A percentile compares a stretch with the other conserved stretches of the same genome.
Conservation (phyloP, 2,888 invertebrate species). For the Drosophila aldrichi region DNA sequence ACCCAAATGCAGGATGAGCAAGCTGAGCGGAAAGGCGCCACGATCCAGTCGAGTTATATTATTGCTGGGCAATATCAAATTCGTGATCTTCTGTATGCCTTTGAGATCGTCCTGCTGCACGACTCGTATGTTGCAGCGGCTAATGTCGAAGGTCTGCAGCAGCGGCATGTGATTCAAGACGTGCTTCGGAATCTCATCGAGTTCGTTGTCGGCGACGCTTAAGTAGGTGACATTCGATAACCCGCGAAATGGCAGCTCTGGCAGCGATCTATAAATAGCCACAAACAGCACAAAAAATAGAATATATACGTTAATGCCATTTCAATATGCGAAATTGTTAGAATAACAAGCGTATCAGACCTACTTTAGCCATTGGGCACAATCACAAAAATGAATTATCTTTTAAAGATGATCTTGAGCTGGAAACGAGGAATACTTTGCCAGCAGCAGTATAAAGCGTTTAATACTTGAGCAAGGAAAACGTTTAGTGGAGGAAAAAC, state of each 20-base stretch:
- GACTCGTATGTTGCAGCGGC: conserved; percentile 91
- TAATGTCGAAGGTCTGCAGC: conserved; percentile 92
- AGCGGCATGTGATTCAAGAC: conserved; percentile 91
- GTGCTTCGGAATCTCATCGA: conserved; percentile 91
- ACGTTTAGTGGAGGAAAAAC: not conserved
- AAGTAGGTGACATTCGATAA: conserved; percentile 90
- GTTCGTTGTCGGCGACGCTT: conserved; percentile 92
- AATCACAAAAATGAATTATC: not conserved
- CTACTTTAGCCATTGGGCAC: not conserved
- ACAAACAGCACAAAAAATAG: conserved; percentile 27
- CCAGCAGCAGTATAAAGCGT: not conserved
- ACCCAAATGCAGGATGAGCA: conserved; percentile 91
- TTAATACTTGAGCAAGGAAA: not conserved
- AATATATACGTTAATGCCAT: conserved; percentile 25
- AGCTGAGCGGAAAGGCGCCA: conserved; percentile 89
- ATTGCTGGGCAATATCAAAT: conserved; percentile 91
- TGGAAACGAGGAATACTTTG: not conserved
- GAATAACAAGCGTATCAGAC: conserved; percentile 12
- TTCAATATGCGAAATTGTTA: conserved; percentile 48
- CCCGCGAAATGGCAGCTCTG: conserved; percentile 91
- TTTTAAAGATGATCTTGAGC: not conserved
- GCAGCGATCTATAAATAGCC: conserved; percentile 88
- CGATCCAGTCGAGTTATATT: conserved; percentile 90
- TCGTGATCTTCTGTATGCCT: conserved; percentile 89
- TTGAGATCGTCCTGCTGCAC: conserved; percentile 91